Evolutionary conservation across 92 coral and sea anemone genomes (phyloP), one percentile per base, ranked within the genome.

Genomic region (Virgularia gustaviana): DNA sequence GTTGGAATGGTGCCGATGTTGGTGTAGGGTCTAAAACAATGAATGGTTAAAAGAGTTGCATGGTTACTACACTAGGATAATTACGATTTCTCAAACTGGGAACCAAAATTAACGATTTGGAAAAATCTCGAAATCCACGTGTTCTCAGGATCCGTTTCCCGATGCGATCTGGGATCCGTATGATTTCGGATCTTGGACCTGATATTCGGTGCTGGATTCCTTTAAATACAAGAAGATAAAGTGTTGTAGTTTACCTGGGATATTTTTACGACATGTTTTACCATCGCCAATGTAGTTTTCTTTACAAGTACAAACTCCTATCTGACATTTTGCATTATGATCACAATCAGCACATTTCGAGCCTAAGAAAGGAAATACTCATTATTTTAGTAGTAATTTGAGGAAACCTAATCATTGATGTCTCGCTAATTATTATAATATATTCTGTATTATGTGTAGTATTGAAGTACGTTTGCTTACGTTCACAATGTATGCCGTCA

Each of bases 291-390:
- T 47, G 64, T 79, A 89, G 12, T 73, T 79, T 8, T 89, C 81
- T 36, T 58, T 70, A 36, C 98, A 92, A 36, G 68, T 78, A 33
- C 98, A 92, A 13, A 62, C 36, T 33, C 96, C 96, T 23, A 66
- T 73, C 6, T 60, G 44, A 51, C 96, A 92, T 37, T 45, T 64
- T 44, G 90, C 96, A 18, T 85, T 60, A 1, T 62, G 70, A 76
- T 86, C 91, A 72, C 98, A 92, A 53, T 73, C 85, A 36, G 83
- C 84, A 49, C 96, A 92, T 47, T 89, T 92, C 76, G 45, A 73
- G 30, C 25, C 85, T 80, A 55, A 23, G 37, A 56, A 42, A 5
- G 3, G 44, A 56, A 33, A 56, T 2, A 2, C 15, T 28, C 8
- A 24, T 28, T 15, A 13, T 53, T 18, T 18, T 53, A 53, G 9